Base-by-base conservation (phyloP, 92 coral and sea anemone genomes). In the Porites lobata region DNA sequence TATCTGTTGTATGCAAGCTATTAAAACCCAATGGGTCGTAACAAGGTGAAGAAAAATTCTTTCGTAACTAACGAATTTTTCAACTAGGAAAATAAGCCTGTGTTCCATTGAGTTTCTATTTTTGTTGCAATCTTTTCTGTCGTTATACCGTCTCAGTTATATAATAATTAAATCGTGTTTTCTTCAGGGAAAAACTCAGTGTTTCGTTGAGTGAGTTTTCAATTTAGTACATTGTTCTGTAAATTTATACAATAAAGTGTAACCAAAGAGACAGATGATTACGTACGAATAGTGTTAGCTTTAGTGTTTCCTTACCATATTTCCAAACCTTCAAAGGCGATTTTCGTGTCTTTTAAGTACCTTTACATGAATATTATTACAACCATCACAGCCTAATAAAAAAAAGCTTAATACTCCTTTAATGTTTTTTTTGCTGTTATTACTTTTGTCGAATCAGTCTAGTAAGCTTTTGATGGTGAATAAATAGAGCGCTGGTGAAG, bases 401-500 rank as follows among this genome's bases (percentile, higher is more conserved):
- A 72, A 9, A 19, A 17, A 62, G 66, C 18, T 62, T 5, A 8
- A 57, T 65, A 38, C 47, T 0, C 7, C 59, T 79, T n/a, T n/a
- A n/a, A n/a, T n/a, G n/a, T n/a, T n/a, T n/a, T n/a, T n/a, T n/a
- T 43, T 63, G 69, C 14, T 63, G 72, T 64, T 50, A 65, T 64
- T 79, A 52, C n/a, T 54, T 57, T 79, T 63, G 43, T 64, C 83
- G 50, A 57, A 19, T 43, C 52, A 79, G 11, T 38, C 6, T 38
- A 43, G 20, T 47, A 43, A 24, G 53, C 54, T 50, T 53, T 81
- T 17, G 24, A 21, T 81, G 58, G 50, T 56, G 51, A 81, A 81
- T 54, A 81, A 81, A 81, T 53, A 81, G 53, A 21, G 6, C 76
- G 47, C 6, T n/a, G n/a, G n/a, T n/a, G n/a, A 69, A 65, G 59